Base-by-base conservation (phyloP, 2,888 invertebrate species). In the Lypha dubia region DNA sequence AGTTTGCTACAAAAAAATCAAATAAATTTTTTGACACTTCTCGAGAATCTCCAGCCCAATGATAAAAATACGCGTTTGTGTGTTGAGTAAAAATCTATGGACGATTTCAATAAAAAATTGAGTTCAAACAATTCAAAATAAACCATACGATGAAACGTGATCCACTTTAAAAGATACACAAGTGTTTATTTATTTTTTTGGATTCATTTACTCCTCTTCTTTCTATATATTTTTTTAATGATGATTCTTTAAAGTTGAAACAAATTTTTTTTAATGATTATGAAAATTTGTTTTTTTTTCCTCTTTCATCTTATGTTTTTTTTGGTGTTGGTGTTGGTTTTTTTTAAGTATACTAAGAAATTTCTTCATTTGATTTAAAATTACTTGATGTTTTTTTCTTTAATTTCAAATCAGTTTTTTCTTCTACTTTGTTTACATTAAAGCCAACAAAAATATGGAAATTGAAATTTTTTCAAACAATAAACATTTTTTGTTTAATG, bases 401-500 rank as follows among this genome's bases (percentile, higher is more conserved):
- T 60, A 73, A 70, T 53, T 73, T 73, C 28, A 58, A 49, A 58
- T 49, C 49, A 38, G 24, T 73, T 32, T 51, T 46, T 32, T n/a
- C n/a, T n/a, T n/a, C n/a, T n/a, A n/a, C n/a, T 28, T 28, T 44
- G 1, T 71, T 79, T 79, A 49, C 22, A 6, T 28, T 65, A 24
- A 73, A 15, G 51, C 15, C 13, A 76, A 38, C 28, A n/a, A 15
- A 22, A 53, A 65, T 22, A 53, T 44, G 38, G n/a, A 28, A 44
- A 65, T 75, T 53, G 28, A 44, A 53, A n/a, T 75, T 63, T 63
- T 62, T 32, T 13, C 7, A n/a, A 60, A 79, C 62, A 65, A 71
- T 71, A 65, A 70, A 68, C 35, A 65, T 53, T 22, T 87, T n/a
- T n/a, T n/a, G n/a, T n/a, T 60, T 70, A 88, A 88, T 88, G 86